These are phyloP conservation scores for Miichthys miiuy DNA, from an alignment of 2,797 vertebrate species.

Conservation along the genomic window DNA sequence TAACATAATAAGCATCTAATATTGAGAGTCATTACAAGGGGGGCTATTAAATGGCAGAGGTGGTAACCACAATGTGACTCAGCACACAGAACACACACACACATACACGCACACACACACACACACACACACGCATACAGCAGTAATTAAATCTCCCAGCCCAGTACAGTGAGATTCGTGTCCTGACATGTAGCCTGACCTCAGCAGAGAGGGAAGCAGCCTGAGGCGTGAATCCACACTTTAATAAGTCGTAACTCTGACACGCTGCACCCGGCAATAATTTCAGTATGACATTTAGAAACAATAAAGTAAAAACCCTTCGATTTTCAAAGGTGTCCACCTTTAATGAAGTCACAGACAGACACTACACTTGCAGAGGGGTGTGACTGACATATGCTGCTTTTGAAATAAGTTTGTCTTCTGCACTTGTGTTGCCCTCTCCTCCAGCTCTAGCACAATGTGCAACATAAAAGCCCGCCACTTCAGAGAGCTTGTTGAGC, in stretches of 20 bases:
- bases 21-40: constrained; percentile 76
- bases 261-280: constrained; percentile 44
- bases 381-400: constrained; percentile 48
- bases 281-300: constrained; percentile 23
- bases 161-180: constrained; percentile 63
- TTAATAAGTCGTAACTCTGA: constrained; percentile 64
- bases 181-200: constrained; percentile 77
- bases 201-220: constrained; percentile 64
- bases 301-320: constrained; percentile 3
- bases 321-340: constrained; percentile 40
- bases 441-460: constrained; percentile 66
- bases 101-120: constrained; percentile 3
- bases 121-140: constrained; percentile 18
- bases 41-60: constrained; percentile 77
- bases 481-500: constrained; percentile 82
- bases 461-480: constrained; percentile 82
- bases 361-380: not conserved
- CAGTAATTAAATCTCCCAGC: constrained; percentile 65
- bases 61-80: constrained; percentile 82
- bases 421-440: constrained; percentile 58
- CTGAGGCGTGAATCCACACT: constrained; percentile 61
- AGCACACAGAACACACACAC: constrained; percentile 57
- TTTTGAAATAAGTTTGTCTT: constrained; percentile 67
- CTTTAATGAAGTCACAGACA: constrained; percentile 50
- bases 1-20: constrained; percentile 82